A percentile compares a stretch with the other conserved stretches of the same genome.
Evolutionary conservation across 2,797 vertebrate species (phyloP).

Genomic region (Protonibea diacanthus): DNA sequence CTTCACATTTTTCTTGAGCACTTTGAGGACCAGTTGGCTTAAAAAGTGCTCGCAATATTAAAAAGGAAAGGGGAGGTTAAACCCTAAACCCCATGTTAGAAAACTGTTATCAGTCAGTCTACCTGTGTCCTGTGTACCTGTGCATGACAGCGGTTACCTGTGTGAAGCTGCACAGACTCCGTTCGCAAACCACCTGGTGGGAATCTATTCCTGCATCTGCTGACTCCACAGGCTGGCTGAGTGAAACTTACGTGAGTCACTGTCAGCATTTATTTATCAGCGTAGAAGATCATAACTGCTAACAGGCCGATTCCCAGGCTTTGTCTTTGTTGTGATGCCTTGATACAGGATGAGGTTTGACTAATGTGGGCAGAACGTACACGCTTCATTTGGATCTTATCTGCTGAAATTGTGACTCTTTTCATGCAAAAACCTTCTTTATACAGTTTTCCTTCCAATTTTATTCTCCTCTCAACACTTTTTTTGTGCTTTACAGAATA

Average conservation of each 20-base stretch:
- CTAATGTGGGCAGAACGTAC: conserved; percentile 11
- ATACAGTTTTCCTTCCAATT: neutral
- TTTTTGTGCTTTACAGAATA: neutral
- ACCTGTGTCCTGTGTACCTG: neutral
- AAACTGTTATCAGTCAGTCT: conserved; percentile 7
- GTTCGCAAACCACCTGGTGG: conserved; percentile 61
- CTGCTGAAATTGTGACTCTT: neutral
- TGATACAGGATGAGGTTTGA: neutral
- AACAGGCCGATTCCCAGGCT: conserved; percentile 46
- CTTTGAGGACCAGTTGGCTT: neutral
- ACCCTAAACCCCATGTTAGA: neutral
- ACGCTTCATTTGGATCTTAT: neutral
- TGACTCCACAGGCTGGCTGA: conserved; percentile 43
- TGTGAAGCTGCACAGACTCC: conserved; percentile 45
- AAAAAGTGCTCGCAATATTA: neutral
- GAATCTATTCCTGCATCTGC: conserved; percentile 47
- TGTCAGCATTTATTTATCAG: conserved; percentile 73
- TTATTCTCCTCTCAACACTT: neutral
- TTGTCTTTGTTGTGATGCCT: conserved; percentile 9
- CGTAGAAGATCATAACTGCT: conserved; percentile 40
- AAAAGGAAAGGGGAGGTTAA: neutral
- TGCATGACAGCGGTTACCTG: conserved; percentile 32
- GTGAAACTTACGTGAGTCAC: neutral
- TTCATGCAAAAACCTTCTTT: neutral
- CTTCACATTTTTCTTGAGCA: neutral